Conservation (phyloP, 1,140 invertebrate species). For the Rhynchophorus ferrugineus region DNA sequence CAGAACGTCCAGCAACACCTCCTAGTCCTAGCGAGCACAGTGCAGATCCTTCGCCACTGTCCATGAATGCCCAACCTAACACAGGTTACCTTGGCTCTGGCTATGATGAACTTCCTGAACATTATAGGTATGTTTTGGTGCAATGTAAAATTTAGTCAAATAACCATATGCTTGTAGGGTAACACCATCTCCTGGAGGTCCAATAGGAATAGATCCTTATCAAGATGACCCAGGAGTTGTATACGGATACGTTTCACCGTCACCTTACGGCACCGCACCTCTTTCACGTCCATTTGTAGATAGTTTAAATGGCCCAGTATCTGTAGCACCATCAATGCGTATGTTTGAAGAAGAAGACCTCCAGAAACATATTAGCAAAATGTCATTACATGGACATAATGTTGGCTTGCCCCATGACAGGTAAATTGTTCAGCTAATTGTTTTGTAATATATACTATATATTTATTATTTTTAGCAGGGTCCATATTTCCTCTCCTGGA, state of each 20-base stretch:
- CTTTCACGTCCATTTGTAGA: slow-evolving; percentile 45
- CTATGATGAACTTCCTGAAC: slow-evolving; percentile 55
- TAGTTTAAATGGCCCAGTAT: slow-evolving; percentile 46
- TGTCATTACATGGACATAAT: slow-evolving; percentile 42
- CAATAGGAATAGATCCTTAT: slow-evolving; percentile 41
- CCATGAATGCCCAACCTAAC: slow-evolving; percentile 38
- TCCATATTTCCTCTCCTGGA: slow-evolving; percentile 39
- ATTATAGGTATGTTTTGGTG: slow-evolving; percentile 47
- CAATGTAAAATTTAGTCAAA: not conserved
- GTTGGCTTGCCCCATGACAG: slow-evolving; percentile 35
- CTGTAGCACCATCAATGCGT: slow-evolving; percentile 41
- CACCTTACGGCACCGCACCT: slow-evolving; percentile 53
- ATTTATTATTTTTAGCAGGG: slow-evolving; percentile 16
- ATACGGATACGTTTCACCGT: slow-evolving; percentile 58
- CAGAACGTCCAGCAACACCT: slow-evolving; percentile 50
- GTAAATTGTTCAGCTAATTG: not conserved
- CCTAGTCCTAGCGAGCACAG: slow-evolving; percentile 52
- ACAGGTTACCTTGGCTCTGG: slow-evolving; percentile 40
- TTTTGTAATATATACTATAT: not conserved
- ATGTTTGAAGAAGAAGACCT: slow-evolving; percentile 67
- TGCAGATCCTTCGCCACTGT: slow-evolving; percentile 51
- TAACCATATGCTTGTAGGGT: slow-evolving; percentile 34
- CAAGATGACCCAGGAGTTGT: slow-evolving; percentile 54
- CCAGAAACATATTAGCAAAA: slow-evolving; percentile 57
- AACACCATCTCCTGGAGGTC: slow-evolving; percentile 59